phyloP scores from a whole-genome alignment of 2,888 invertebrate species.

The Pantelozetes paolii region DNA sequence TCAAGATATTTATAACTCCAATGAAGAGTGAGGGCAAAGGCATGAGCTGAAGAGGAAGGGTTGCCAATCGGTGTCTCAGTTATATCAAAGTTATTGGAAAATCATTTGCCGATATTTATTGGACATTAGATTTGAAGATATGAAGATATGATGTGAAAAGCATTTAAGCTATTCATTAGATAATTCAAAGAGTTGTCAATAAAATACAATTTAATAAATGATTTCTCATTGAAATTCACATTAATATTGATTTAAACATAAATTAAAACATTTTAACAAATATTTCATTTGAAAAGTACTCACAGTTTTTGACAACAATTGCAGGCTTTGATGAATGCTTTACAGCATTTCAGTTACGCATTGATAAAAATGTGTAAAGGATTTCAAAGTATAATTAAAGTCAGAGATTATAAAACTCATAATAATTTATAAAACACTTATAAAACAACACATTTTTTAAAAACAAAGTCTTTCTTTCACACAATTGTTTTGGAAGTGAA shows the following conservation, averaged over 20 bases:
- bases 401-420: no score
- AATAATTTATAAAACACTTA: background rate
- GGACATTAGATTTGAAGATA: no score
- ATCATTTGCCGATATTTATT: no score
- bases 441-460: background rate
- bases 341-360: background rate
- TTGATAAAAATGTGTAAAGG: background rate
- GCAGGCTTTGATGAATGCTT: background rate
- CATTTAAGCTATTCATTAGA: no score
- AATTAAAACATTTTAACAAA: background rate
- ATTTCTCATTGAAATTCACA: no score
- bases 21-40: conserved; percentile 23
- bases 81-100: no score
- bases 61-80: background rate
- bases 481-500: background rate
- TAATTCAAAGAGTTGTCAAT: background rate
- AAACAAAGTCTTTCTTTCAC: background rate
- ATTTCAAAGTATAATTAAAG: background rate
- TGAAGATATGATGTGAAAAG: no score
- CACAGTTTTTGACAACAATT: no score
- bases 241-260: background rate
- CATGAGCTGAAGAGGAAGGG: background rate
- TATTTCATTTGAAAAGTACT: background rate
- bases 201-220: no score
- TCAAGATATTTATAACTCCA: conserved; percentile 13